Conservation (phyloP, 2,797 vertebrate genomes). For the Poeciliopsis turneri region DNA sequence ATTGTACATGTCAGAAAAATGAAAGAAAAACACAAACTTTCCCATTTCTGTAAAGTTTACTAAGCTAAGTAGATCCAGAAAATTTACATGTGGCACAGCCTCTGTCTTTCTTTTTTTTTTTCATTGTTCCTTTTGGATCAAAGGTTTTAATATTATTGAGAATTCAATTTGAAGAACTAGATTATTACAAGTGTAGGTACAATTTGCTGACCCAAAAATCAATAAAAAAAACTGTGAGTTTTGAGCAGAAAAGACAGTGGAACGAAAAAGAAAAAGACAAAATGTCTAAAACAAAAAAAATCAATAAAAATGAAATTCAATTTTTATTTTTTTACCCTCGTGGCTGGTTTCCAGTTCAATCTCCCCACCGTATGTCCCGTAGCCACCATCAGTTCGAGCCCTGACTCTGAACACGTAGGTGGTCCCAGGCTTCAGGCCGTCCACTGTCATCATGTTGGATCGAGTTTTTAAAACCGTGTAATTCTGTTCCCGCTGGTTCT, state of each 20-base stretch:
- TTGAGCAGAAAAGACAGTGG: background rate
- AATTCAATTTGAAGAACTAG: conserved; percentile 7
- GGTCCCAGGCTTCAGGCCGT: conserved; percentile 85
- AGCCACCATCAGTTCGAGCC: conserved; percentile 83
- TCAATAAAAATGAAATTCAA: background rate
- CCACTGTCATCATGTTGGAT: conserved; percentile 87
- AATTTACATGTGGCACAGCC: background rate
- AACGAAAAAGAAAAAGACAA: background rate
- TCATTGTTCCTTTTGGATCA: conserved; percentile 11
- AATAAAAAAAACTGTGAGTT: background rate
- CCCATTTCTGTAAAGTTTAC: background rate
- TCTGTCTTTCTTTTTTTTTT: conserved; percentile 13
- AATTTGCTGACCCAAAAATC: background rate
- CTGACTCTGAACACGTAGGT: conserved; percentile 86
- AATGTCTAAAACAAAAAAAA: background rate
- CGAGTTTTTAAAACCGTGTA: conserved; percentile 86
- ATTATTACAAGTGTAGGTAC: background rate
- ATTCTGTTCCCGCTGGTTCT: conserved; percentile 88
- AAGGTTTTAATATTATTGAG: conserved; percentile 1
- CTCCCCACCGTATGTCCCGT: conserved; percentile 85
- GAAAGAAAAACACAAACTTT: background rate
- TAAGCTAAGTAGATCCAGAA: background rate
- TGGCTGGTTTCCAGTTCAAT: conserved; percentile 88
- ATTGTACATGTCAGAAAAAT: background rate
- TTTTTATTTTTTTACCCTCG: conserved; percentile 73